phyloP scores from a whole-genome alignment of 2,113 vertebrate species.

The Sus scrofa region DNA sequence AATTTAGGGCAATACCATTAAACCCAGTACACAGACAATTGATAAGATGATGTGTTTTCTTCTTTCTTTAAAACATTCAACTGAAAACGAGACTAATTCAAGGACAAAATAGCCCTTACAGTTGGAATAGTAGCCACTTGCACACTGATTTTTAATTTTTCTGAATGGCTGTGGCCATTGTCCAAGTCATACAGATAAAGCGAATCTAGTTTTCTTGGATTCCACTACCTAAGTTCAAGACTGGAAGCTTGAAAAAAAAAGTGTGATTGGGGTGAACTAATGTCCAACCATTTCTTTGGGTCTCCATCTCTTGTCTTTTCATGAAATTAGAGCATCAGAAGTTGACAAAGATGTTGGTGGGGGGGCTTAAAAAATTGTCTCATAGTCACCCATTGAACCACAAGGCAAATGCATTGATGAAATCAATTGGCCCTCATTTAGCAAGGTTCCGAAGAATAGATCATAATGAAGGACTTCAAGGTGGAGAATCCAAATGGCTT shows the following conservation, averaged over 20 bases:
- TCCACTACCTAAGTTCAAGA: neutral
- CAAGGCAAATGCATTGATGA: neutral
- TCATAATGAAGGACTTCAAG: neutral
- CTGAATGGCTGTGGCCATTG: neutral
- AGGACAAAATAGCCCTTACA: neutral
- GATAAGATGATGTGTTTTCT: neutral
- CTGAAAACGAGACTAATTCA: neutral
- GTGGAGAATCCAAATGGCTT: neutral
- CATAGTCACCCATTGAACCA: neutral
- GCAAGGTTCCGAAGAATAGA: neutral
- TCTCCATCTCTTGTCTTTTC: neutral
- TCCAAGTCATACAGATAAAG: neutral
- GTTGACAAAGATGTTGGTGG: neutral
- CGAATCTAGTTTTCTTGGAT: neutral
- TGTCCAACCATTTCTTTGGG: neutral
- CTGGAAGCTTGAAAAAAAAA: neutral
- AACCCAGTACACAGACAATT: neutral
- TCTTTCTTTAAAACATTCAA: neutral
- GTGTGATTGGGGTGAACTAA: neutral
- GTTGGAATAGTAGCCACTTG: neutral
- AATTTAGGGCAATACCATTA: neutral
- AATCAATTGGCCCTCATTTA: neutral
- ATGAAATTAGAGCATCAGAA: neutral
- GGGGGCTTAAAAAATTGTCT: neutral
- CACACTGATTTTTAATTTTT: neutral